Conservation (phyloP, 2,797 vertebrate genomes). For the Poeciliopsis infans region DNA sequence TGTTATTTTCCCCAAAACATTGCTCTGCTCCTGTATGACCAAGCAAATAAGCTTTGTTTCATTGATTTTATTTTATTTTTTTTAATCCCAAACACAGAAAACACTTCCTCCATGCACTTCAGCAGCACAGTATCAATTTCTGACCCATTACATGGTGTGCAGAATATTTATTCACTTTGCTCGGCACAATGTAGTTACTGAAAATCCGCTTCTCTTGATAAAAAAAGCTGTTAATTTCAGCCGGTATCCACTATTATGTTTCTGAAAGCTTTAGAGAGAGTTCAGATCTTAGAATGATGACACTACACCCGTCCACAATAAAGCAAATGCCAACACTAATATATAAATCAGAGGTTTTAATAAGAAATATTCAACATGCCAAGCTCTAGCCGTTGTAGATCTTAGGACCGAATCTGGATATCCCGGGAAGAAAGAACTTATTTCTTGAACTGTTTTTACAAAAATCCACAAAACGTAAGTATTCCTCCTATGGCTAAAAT, state of each 20-base stretch:
- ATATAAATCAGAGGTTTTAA: not conserved
- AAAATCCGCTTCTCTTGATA: not conserved
- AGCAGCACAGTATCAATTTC: not conserved
- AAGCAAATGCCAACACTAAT: not conserved
- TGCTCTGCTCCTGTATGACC: not conserved
- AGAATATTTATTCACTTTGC: not conserved
- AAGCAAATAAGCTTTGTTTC: not conserved
- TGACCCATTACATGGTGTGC: not conserved
- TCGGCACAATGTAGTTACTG: not conserved
- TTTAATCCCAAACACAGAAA: not conserved
- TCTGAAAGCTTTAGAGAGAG: not conserved
- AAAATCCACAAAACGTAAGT: not conserved
- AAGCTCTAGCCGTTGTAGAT: not conserved
- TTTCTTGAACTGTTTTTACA: not conserved
- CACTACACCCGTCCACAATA: not conserved
- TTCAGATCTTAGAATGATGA: not conserved
- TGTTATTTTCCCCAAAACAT: not conserved
- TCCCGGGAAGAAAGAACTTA: not conserved
- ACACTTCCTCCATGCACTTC: not conserved
- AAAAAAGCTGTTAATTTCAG: not conserved
- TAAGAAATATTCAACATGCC: not conserved
- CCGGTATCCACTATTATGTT: not conserved
- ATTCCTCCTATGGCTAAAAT: not conserved
- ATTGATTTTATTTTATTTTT: not conserved
- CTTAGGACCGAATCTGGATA: not conserved